Evolutionary conservation across 2,113 vertebrate genomes (phyloP).

Genomic region (Platycercus adscitus): DNA sequence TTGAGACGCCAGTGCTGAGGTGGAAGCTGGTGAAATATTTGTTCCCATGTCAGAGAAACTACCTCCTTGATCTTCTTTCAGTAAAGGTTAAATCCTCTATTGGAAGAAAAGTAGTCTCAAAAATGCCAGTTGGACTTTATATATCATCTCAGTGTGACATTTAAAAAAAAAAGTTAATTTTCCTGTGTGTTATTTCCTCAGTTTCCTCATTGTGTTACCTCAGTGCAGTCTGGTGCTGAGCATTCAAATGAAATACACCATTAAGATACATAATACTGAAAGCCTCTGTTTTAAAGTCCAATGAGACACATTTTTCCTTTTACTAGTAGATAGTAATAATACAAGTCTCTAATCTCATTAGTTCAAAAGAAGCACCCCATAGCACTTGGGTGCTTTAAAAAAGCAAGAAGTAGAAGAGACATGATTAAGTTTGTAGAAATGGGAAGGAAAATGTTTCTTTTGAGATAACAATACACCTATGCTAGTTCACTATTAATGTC

Average conservation of each 20-base stretch:
- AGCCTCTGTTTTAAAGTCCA: background rate
- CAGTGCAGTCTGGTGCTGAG: background rate
- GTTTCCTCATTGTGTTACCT: background rate
- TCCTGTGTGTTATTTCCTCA: conserved; percentile 1
- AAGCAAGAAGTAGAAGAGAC: background rate
- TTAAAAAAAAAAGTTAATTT: background rate
- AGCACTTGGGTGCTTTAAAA: conserved; percentile 16
- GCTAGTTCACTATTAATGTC: background rate
- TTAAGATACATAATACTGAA: background rate
- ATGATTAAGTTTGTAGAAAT: conserved; percentile 14
- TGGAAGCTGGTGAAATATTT: background rate
- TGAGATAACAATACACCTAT: background rate
- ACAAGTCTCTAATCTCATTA: conserved; percentile 44
- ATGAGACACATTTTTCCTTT: conserved; percentile 37
- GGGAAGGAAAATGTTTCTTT: conserved; percentile 20
- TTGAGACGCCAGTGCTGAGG: background rate
- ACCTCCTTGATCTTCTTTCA: background rate
- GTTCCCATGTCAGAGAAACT: background rate
- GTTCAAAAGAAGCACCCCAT: background rate
- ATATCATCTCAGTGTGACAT: background rate
- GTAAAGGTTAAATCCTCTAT: background rate
- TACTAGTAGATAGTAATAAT: background rate
- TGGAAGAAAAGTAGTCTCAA: background rate
- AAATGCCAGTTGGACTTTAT: background rate
- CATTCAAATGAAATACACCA: background rate